phyloP scores from a whole-genome alignment of 2,797 vertebrate species.

The Helostoma temminkii region DNA sequence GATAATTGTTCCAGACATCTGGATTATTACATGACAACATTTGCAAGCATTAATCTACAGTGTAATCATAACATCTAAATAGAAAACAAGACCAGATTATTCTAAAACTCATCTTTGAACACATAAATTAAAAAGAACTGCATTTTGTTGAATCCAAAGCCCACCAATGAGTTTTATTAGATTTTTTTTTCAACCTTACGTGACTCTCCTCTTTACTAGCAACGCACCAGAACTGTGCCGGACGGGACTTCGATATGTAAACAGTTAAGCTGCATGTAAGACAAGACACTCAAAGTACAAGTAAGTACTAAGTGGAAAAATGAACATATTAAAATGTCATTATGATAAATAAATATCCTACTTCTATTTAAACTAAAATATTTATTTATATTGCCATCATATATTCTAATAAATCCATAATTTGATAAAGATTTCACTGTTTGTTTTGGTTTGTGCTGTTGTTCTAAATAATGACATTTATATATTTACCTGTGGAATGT shows the following conservation, averaged over 20 bases:
- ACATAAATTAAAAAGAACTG: conserved; percentile 38
- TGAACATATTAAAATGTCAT: conserved; percentile 64
- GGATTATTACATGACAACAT: conserved; percentile 79
- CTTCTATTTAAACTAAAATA: conserved; percentile 79
- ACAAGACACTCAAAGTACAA: conserved; percentile 43
- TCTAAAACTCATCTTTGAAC: conserved; percentile 66
- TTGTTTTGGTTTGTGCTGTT: conserved; percentile 85
- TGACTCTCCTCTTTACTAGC: conserved; percentile 36
- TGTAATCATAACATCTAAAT: conserved; percentile 74
- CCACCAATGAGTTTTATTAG: conserved; percentile 8
- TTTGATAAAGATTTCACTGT: conserved; percentile 77
- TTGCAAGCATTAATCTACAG: conserved; percentile 78
- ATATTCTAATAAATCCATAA: conserved; percentile 78
- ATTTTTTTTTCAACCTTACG: conserved; percentile 28
- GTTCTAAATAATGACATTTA: conserved; percentile 78
- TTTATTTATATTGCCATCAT: conserved; percentile 79
- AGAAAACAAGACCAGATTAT: conserved; percentile 75
- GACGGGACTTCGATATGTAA: conserved; percentile 58
- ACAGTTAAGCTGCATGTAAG: conserved; percentile 50
- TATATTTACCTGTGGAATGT: conserved; percentile 74
- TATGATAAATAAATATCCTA: conserved; percentile 80
- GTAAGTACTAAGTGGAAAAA: conserved; percentile 49
- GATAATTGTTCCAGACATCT: conserved; percentile 65
- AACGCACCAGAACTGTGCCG: conserved; percentile 55
- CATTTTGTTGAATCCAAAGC: conserved; percentile 57